Evolutionary conservation across 2,888 invertebrate genomes (phyloP), one percentile per base, ranked within the genome.

Genomic region (Leucania comma): DNA sequence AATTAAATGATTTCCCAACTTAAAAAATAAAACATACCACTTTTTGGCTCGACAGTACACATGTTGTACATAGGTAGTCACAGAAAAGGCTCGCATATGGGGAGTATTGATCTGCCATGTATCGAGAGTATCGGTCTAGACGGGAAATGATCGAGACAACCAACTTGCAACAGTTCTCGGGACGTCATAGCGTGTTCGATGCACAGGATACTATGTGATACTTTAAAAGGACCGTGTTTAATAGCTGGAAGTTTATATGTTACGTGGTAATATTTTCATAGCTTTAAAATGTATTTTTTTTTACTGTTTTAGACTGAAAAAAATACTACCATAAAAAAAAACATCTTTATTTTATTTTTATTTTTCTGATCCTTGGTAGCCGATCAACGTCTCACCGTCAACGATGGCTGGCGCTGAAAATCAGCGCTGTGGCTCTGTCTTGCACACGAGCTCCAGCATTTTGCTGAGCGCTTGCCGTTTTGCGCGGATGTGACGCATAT

Each of bases 51-150:
- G 58, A 24, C n/a, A n/a, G 58, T 53, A 53, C 53, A 46, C 26
- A 59, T 58, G 35, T 29, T n/a, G 12, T 29, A 63, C 56, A 63
- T 68, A 32, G 50, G 24, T 32, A 62, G 32, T 51, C 53, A 58
- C 46, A 60, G 72, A 69, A 72, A 71, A 60, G 58, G 54, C 64
- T 73, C 12, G 10, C 54, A 51, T 75, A 82, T 68, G 61, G 72
- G 9, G 48, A 57, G 74, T 84, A 84, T 82, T 58, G 83, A 84
- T 78, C 71, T 60, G 54, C 51, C 53, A 72, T 77, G 72, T 80
- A 71, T 75, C 51, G 64, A 3, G 66, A 75, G 72, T 80, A 72
- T 74, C 57, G 65, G 81, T 85, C 86, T 86, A 86, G 85, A 85
- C 83, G 32, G 84, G 84, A 86, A 83, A 78, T 81, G 62, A 78